Conservation (phyloP, 2,797 vertebrate species). For the Petrocephalus schoutedeni region DNA sequence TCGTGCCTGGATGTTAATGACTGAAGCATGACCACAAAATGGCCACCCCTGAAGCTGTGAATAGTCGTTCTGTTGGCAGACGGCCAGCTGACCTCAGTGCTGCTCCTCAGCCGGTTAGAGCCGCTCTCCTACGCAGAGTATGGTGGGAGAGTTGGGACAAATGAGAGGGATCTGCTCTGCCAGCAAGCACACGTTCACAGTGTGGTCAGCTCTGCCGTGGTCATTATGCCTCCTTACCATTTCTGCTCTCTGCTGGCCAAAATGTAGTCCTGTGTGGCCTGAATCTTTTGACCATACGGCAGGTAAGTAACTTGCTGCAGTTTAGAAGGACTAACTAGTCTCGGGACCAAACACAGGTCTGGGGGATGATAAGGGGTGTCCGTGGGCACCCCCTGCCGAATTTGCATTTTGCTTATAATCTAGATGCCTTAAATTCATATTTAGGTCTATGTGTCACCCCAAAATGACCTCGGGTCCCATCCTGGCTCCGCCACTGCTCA, state of each 20-base stretch:
- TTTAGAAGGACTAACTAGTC: neutral
- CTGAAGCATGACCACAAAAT: neutral
- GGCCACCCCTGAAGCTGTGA: neutral
- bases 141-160: neutral
- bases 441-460: no score
- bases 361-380: no score
- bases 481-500: no score
- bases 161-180: neutral
- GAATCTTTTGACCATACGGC: neutral
- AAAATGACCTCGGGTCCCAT: no score
- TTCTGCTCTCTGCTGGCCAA: neutral
- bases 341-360: neutral
- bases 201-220: neutral
- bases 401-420: no score
- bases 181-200: neutral
- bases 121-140: neutral
- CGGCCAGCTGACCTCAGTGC: neutral
- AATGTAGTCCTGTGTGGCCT: neutral
- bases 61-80: neutral
- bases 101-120: neutral
- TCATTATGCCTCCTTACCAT: neutral
- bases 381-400: no score
- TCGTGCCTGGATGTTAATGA: neutral
- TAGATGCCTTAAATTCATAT: no score
- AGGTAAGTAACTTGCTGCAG: neutral